A percentile compares a stretch with the other conserved stretches of the same genome.
Evolutionary conservation across 2,888 invertebrate genomes (phyloP).

Genomic region (Epinotia demarniana): DNA sequence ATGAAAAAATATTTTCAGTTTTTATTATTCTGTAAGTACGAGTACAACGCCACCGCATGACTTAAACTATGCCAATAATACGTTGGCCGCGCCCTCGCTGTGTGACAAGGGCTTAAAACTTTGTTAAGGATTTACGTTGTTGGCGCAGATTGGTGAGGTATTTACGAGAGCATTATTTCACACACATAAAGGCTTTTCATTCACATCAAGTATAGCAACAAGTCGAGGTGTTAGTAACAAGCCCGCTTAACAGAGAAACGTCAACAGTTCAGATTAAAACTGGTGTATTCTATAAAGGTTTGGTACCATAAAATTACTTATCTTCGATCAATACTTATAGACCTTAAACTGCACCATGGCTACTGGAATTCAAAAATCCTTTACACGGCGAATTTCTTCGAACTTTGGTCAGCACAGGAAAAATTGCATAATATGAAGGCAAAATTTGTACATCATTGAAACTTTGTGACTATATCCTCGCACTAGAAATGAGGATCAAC

Average conservation of each 20-base stretch:
- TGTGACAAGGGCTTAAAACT: conserved; percentile 19
- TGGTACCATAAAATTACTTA: not conserved
- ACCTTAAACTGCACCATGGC: not conserved
- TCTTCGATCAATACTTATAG: not conserved
- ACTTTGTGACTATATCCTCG: no score
- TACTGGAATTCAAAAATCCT: no score
- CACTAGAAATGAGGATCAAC: no score
- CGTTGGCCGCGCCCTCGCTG: conserved; percentile 6
- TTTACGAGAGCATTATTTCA: conserved; percentile 21
- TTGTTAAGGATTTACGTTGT: conserved; percentile 19
- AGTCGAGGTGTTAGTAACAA: not conserved
- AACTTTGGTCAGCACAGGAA: no score
- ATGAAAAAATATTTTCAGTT: not conserved
- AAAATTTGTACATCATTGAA: no score
- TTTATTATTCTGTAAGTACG: not conserved
- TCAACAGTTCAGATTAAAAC: not conserved
- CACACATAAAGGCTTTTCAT: conserved; percentile 10
- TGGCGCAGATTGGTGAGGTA: conserved; percentile 15
- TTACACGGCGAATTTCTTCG: no score
- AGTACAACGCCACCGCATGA: not conserved
- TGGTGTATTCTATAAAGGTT: not conserved
- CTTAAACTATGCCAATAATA: conserved; percentile 6
- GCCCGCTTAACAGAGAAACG: not conserved
- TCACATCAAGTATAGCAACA: conserved; percentile 5
- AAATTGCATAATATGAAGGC: no score